Evolutionary conservation across 2,797 vertebrate species (phyloP).

Genomic region (Sebastes paucispinis): DNA sequence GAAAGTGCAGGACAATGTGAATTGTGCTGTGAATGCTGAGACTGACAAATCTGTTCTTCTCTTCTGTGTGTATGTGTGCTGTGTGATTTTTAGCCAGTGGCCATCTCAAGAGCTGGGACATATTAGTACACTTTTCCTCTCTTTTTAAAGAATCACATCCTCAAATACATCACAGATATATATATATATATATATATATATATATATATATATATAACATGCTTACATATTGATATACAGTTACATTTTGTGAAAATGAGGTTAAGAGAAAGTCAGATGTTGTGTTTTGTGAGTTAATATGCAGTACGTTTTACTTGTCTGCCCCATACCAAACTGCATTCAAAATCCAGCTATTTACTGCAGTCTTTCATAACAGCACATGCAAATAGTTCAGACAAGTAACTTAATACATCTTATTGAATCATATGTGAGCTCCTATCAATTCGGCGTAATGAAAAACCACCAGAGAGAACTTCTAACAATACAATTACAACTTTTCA

Average conservation of each 20-base stretch:
- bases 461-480: not conserved
- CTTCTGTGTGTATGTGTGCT: not conserved
- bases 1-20: constrained; percentile 47
- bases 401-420: fast-evolving
- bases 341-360: not conserved
- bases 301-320: not conserved
- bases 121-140: not conserved
- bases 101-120: not conserved
- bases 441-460: not conserved
- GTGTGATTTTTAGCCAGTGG: not conserved
- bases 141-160: not conserved
- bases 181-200: too few species aligned
- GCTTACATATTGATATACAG: not conserved
- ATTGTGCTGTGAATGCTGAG: constrained; percentile 66
- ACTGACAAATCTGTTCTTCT: constrained; percentile 53
- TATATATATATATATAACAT: not conserved
- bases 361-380: too few species aligned
- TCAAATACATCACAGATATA: not conserved
- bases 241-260: not conserved
- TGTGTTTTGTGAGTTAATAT: not conserved
- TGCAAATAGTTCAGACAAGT: fast-evolving
- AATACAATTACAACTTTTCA: not conserved
- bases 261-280: not conserved
- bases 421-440: not conserved
- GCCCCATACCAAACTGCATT: not conserved